Conservation (phyloP, 2,113 vertebrate genomes). For the Oncorhynchus gorbuscha region DNA sequence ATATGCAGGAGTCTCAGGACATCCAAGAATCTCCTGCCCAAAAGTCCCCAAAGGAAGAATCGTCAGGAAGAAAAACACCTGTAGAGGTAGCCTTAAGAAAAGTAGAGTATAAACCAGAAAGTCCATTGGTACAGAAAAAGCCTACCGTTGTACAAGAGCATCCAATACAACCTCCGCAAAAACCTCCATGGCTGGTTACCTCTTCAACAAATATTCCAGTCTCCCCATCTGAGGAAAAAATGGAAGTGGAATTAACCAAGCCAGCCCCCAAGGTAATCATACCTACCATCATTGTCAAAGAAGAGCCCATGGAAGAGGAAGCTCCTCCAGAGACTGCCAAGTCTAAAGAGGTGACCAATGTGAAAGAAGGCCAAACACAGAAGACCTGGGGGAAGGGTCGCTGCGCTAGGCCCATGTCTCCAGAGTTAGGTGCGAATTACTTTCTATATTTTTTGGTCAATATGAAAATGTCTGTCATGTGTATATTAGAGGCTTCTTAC, state of each 20-base stretch:
- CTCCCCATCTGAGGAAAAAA: conserved; percentile 67
- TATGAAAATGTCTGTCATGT: too few relatives aligned
- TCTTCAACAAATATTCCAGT: conserved; percentile 9
- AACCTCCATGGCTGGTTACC: conserved; percentile 46
- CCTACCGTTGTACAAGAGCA: conserved; percentile 51
- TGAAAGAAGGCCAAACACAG: conserved; percentile 76
- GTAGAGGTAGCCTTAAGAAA: conserved; percentile 63
- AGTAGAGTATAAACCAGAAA: conserved; percentile 72
- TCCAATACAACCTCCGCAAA: conserved; percentile 45
- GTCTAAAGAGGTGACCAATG: conserved; percentile 51
- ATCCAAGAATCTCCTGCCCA: conserved; percentile 42
- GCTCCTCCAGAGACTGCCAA: conserved; percentile 65
- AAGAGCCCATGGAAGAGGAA: conserved; percentile 66
- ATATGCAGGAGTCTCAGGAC: conserved; percentile 61
- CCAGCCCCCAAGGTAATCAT: conserved; percentile 53
- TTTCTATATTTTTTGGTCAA: not conserved
- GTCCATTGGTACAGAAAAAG: conserved; percentile 69
- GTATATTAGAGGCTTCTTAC: too few relatives aligned
- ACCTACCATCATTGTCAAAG: conserved; percentile 73
- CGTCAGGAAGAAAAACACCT: conserved; percentile 60
- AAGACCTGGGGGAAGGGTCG: conserved; percentile 85
- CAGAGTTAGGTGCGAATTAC: conserved; percentile 82
- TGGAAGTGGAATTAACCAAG: conserved; percentile 48
- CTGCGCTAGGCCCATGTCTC: conserved; percentile 83
- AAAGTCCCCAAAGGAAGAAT: conserved; percentile 51